phyloP scores from a whole-genome alignment of 2,797 vertebrate species.

The Centropyge bicolor region DNA sequence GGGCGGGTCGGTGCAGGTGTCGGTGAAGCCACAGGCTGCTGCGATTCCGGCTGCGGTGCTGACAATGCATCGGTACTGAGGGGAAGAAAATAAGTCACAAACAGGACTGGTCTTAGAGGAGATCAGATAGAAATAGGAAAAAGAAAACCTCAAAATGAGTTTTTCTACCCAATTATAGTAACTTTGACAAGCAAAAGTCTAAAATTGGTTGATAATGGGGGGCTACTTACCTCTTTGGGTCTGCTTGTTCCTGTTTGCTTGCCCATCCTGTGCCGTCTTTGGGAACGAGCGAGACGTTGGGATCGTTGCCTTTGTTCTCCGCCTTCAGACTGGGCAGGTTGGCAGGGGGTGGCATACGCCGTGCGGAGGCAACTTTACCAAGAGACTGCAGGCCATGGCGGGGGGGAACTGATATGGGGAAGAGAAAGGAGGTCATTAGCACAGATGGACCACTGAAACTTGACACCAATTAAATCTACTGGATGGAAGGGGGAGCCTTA shows the following conservation, averaged over 20 bases:
- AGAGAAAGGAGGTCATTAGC: slow-evolving; percentile 55
- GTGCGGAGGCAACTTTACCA: slow-evolving; percentile 97
- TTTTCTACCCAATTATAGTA: not conserved
- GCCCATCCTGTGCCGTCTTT: slow-evolving; percentile 99
- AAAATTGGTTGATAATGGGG: not conserved
- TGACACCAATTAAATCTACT: slow-evolving; percentile 48
- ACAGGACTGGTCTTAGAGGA: not conserved
- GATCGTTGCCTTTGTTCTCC: slow-evolving; percentile 99
- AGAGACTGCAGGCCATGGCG: slow-evolving; percentile 99
- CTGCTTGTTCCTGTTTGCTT: slow-evolving; percentile 96
- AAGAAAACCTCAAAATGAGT: not conserved
- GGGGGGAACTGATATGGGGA: slow-evolving; percentile 87
- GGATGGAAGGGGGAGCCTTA: slow-evolving; percentile 2
- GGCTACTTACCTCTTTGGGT: slow-evolving; percentile 91
- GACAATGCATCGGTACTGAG: slow-evolving; percentile 95
- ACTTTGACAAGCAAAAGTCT: not conserved
- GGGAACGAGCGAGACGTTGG: slow-evolving; percentile 96
- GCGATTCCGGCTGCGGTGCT: slow-evolving; percentile 95
- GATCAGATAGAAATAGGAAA: not conserved
- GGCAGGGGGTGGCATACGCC: slow-evolving; percentile 98
- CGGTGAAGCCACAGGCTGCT: slow-evolving; percentile 94
- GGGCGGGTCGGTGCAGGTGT: slow-evolving; percentile 91
- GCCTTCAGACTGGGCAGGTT: slow-evolving; percentile 98
- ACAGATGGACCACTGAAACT: slow-evolving; percentile 61
- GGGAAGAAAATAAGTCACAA: slow-evolving; percentile 3